Evolutionary conservation across 2,888 invertebrate species (phyloP).

Genomic region (Ctenicera cuprea): DNA sequence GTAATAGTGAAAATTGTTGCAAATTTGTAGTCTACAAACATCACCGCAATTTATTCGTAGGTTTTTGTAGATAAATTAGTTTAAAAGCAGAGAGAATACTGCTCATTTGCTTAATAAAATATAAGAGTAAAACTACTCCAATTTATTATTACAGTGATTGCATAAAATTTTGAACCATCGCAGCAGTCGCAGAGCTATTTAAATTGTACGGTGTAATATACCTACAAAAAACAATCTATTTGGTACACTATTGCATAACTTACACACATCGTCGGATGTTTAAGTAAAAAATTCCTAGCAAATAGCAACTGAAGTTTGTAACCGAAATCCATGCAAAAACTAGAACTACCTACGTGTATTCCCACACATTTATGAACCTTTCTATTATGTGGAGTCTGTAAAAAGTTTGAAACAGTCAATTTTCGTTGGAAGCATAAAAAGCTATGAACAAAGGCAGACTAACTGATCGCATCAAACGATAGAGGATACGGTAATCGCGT

Average conservation of each 20-base stretch:
- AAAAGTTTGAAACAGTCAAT: constrained; percentile 46
- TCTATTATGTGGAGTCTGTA: constrained; percentile 30
- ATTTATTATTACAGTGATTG: too few species aligned
- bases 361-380: constrained; percentile 29
- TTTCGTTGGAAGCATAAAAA: constrained; percentile 47
- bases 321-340: constrained; percentile 8
- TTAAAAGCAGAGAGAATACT: too few species aligned
- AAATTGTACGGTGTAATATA: too few species aligned
- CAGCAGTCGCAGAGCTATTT: too few species aligned
- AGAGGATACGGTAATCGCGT: constrained; percentile 58
- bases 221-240: too few species aligned
- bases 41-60: too few species aligned
- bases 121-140: too few species aligned
- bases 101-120: too few species aligned
- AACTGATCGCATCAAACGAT: constrained; percentile 54
- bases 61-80: too few species aligned
- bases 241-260: not conserved
- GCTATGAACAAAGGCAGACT: constrained; percentile 43
- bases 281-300: not conserved
- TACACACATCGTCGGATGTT: not conserved
- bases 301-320: constrained; percentile 1
- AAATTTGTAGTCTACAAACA: too few species aligned
- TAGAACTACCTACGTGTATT: constrained; percentile 18
- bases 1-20: too few species aligned
- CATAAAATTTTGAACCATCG: too few species aligned